These are phyloP conservation scores for Corynorhinus townsendii DNA, from an alignment of 2,113 vertebrate genomes.

Conservation along the genomic window DNA sequence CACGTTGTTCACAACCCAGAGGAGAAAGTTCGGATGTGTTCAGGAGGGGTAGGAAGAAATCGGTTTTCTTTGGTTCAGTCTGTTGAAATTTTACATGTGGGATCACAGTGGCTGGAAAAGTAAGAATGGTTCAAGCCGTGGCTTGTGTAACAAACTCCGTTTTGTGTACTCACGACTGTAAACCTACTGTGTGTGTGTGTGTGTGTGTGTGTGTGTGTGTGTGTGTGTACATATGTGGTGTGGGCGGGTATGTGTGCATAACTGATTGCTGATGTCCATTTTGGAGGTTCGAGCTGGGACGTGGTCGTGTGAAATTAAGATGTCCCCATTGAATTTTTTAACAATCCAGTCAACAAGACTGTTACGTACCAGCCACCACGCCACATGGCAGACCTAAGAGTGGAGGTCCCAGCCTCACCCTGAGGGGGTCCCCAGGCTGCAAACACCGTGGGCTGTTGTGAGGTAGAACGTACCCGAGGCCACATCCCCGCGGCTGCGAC, in stretches of 20 bases:
- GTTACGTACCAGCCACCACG: background rate
- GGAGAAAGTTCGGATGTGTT: background rate
- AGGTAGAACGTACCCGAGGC: background rate
- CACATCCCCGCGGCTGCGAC: accelerated
- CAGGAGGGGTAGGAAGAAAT: background rate
- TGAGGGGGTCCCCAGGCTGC: background rate
- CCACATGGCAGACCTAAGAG: background rate
- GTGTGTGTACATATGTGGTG: background rate
- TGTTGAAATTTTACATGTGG: background rate
- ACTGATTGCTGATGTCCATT: background rate
- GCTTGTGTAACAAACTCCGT: background rate
- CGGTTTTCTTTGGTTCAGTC: background rate
- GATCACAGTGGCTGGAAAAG: background rate
- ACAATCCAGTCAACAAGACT: background rate
- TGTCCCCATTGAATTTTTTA: background rate
- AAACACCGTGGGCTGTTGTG: background rate
- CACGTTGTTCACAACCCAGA: background rate
- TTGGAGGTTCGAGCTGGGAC: background rate
- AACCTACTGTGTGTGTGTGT: background rate
- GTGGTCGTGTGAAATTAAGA: background rate
- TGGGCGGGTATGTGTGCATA: background rate
- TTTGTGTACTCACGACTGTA: background rate
- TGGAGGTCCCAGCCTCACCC: background rate
- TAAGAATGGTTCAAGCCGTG: background rate
- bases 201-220: accelerated